phyloP scores from a whole-genome alignment of 2,888 invertebrate genomes.

The Drosophila anomalipes region DNA sequence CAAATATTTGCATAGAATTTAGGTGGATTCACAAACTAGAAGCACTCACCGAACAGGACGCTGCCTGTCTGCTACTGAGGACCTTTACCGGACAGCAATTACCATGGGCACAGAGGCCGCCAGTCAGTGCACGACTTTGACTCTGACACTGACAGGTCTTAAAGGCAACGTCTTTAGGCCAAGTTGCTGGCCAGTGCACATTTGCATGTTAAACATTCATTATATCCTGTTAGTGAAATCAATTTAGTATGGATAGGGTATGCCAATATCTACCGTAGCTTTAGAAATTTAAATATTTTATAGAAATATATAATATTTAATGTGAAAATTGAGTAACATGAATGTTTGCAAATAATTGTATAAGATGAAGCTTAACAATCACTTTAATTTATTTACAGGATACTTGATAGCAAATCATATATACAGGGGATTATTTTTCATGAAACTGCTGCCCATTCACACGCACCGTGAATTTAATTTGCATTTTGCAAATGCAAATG shows the following conservation, averaged over 20 bases:
- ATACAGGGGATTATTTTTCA: neutral
- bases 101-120: constrained; percentile 31
- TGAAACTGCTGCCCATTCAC: constrained; percentile 45
- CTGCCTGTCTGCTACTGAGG: constrained; percentile 27
- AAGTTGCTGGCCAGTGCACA: constrained; percentile 38
- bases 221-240: constrained; percentile 21
- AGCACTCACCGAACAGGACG: constrained; percentile 28
- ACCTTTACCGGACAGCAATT: constrained; percentile 38
- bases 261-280: neutral
- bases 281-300: neutral
- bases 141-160: constrained; percentile 38
- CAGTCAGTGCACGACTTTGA: constrained; percentile 41
- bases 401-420: constrained; percentile 1
- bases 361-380: neutral
- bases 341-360: neutral
- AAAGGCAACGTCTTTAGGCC: constrained; percentile 39
- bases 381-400: constrained; percentile 1
- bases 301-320: neutral
- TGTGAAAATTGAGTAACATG: too few species aligned
- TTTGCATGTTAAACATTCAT: constrained; percentile 49
- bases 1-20: constrained; percentile 67
- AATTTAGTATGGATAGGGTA: neutral
- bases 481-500: constrained; percentile 76
- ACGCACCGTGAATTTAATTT: constrained; percentile 70
- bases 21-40: constrained; percentile 47